These are phyloP conservation scores for Leucoraja erinaceus DNA, from an alignment of 2,113 vertebrate species.

Conservation along the genomic window DNA sequence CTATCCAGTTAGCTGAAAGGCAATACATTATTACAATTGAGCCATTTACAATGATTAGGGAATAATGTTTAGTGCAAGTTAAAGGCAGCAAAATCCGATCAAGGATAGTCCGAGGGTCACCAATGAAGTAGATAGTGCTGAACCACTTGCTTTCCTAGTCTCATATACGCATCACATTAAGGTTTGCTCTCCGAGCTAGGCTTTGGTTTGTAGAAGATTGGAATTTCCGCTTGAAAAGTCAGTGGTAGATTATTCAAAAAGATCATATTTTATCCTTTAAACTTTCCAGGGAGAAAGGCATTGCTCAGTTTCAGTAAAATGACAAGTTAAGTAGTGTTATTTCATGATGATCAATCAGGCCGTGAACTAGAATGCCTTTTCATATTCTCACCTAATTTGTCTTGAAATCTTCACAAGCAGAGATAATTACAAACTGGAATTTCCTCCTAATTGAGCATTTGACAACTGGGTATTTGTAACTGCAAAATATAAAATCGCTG, in stretches of 20 bases:
- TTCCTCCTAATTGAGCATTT: neutral
- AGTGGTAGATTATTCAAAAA: no score
- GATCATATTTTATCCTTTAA: neutral
- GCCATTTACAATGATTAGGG: no score
- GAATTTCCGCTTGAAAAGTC: neutral
- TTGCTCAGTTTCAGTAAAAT: neutral
- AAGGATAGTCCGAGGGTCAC: no score
- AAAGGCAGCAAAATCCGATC: no score
- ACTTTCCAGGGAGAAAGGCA: neutral
- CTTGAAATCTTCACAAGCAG: neutral
- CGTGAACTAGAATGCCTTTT: neutral
- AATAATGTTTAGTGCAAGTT: no score
- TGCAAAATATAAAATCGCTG: neutral
- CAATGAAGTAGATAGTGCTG: no score
- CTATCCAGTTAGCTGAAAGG: no score
- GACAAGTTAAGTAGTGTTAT: neutral
- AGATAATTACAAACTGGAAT: neutral
- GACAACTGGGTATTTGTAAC: neutral
- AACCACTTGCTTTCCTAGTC: neutral
- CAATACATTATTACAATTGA: no score
- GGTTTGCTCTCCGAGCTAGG: neutral
- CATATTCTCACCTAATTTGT: neutral
- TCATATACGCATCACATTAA: neutral
- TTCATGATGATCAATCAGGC: neutral
- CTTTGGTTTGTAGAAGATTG: neutral